These are phyloP conservation scores for Dryobota labecula DNA, from an alignment of 2,888 invertebrate species.

Conservation along the genomic window DNA sequence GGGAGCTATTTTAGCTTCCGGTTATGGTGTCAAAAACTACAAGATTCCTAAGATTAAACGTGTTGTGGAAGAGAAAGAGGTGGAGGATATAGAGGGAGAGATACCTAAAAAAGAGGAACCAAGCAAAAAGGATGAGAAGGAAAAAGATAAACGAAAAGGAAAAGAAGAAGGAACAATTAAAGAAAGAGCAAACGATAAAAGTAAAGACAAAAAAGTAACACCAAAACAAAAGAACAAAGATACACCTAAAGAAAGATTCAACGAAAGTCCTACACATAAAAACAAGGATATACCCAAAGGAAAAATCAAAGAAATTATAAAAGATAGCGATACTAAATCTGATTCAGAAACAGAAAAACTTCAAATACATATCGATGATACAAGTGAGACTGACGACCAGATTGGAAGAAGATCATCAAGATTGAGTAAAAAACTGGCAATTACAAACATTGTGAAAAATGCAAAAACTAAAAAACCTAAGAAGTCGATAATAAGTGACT, in stretches of 20 bases:
- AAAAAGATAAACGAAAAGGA: slow-evolving; percentile 37
- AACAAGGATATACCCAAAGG: slow-evolving; percentile 34
- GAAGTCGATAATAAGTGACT: slow-evolving; percentile 73
- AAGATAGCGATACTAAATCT: slow-evolving; percentile 37
- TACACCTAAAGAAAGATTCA: slow-evolving; percentile 38
- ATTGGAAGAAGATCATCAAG: slow-evolving; percentile 73
- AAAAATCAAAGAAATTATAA: slow-evolving; percentile 44
- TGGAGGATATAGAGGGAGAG: too few species aligned
- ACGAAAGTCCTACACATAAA: slow-evolving; percentile 37
- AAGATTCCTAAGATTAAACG: slow-evolving; percentile 89
- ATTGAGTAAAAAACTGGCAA: slow-evolving; percentile 68
- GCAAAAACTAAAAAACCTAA: slow-evolving; percentile 66
- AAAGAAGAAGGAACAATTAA: slow-evolving; percentile 14
- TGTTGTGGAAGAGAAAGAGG: slow-evolving; percentile 56
- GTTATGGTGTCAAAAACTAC: slow-evolving; percentile 86
- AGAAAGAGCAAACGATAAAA: slow-evolving; percentile 45
- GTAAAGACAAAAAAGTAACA: slow-evolving; percentile 33
- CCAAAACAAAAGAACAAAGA: slow-evolving; percentile 41
- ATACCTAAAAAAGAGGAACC: slow-evolving; percentile 44
- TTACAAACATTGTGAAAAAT: slow-evolving; percentile 45
- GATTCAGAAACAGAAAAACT: slow-evolving; percentile 29
- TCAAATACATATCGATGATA: slow-evolving; percentile 3
- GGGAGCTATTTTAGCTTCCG: slow-evolving; percentile 81
- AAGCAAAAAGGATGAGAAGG: slow-evolving; percentile 34
- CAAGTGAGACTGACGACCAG: slow-evolving; percentile 35